Base-by-base conservation (phyloP, 2,888 invertebrate genomes). In the Muschampia staudingeri region DNA sequence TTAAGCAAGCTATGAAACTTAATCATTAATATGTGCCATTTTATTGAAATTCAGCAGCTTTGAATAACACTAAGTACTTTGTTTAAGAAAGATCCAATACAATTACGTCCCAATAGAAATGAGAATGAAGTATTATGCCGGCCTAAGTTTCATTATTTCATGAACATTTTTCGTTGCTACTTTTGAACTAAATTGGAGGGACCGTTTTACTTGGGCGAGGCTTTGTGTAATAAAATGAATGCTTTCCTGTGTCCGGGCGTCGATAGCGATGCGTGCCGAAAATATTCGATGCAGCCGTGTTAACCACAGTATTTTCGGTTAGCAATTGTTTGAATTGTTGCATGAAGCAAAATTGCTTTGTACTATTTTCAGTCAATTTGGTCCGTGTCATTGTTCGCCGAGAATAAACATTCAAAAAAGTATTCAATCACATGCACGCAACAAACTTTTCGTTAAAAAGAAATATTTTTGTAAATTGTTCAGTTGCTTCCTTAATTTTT, bases 141-240 rank as follows among this genome's bases (percentile, higher is more conserved):
- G 25, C 65, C 76, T 84, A 91, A 87, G 89, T 88, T 90, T 78
- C 81, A 82, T 78, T 90, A 91, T 91, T 61, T 81, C 65, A 82
- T 81, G 84, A 81, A 86, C n/a, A 70, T 56, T 48, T 67, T 70
- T 42, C 76, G 8, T 48, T 65, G 34, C 87, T 90, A 87, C 90
- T 89, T 87, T 89, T 90, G 90, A 83, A 86, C 86, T 83, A 85
- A 85, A 86, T 87, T 79, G 87, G 88, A 87, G 86, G 88, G 89
- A 92, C 90, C 90, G 92, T 92, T 93, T 93, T 91, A 93, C 90
- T 94, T 91, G 93, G 93, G 93, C 91, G 91, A 91, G 92, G 93
- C 91, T 92, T 93, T 93, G 90, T 93, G 91, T 93, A 93, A 94
- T 94, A 95, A 95, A 95, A 94, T 87, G 91, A 94, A 94, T 91